Base-by-base conservation (phyloP, 2,888 invertebrate genomes). In the Dynastes grantii region DNA sequence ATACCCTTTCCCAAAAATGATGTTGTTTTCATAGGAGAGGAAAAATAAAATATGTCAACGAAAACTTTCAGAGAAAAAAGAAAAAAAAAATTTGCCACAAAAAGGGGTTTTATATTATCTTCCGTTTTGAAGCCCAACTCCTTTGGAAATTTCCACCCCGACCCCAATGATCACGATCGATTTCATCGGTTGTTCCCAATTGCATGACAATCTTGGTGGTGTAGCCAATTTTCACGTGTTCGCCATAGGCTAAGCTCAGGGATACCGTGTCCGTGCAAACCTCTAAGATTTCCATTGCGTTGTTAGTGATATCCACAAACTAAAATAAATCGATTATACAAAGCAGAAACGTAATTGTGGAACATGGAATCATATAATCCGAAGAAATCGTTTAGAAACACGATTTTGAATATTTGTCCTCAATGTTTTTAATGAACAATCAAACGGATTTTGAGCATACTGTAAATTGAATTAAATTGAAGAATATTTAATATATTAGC, bases 271-370 rank as follows among this genome's bases (percentile, higher is more conserved):
- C n/a, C n/a, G 63, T 71, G 63, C 77, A 71, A 0, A 61, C 32
- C 8, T 29, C 53, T 1, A 77, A 11, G 2, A 64, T 71, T 0
- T 71, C 22, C 29, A 77, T 64, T 29, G 71, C 77, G 16, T 71
- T 61, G 13, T 71, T 63, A 2, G 71, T 77, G 16, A 77, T 71
- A 27, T 77, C 77, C 16, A 63, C n/a, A 22, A 40, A 77, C 77
- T 77, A 29, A 37, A 68, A 53, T 53, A n/a, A 2, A 53, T n/a
- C 37, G 32, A 49, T 63, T 45, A 1, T 53, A 4, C 0, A 37
- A 37, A 6, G 6, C 6, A 37, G 4, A 37, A 37, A 37, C 37
- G 37, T 0, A 37, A 37, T 37, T 5, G 37, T 37, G 37, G 37
- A 37, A 5, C 6, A 37, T 37, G 37, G 37, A 37, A 6, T 37